phyloP scores from a whole-genome alignment of 2,113 vertebrate species.

The Embiotoca jacksoni region DNA sequence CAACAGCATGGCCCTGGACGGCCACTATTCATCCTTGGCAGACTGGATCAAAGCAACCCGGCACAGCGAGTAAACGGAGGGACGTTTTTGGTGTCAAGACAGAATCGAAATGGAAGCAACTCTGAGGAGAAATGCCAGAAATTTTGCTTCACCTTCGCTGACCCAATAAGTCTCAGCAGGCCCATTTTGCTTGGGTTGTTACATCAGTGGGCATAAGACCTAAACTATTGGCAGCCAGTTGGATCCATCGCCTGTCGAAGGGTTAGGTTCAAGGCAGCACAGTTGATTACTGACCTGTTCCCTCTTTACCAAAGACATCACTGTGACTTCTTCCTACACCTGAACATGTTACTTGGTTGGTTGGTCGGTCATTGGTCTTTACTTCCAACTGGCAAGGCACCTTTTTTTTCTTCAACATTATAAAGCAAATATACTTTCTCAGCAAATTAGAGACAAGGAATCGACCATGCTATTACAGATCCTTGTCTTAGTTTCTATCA shows the following conservation, averaged over 20 bases:
- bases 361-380: too few species aligned
- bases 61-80: slow-evolving; percentile 46
- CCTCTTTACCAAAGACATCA: not conserved
- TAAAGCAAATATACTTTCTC: too few species aligned
- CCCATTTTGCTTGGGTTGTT: slow-evolving; percentile 32
- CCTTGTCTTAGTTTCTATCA: too few species aligned
- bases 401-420: too few species aligned
- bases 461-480: too few species aligned
- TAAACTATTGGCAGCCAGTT: not conserved
- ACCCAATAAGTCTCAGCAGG: not conserved
- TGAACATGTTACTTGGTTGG: not conserved
- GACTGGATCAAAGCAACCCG: slow-evolving; percentile 66
- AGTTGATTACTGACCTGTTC: not conserved
- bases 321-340: not conserved
- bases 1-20: slow-evolving; percentile 46
- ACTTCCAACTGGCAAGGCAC: too few species aligned
- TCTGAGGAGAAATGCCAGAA: slow-evolving; percentile 15
- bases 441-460: too few species aligned
- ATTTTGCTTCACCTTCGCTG: not conserved
- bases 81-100: slow-evolving; percentile 4
- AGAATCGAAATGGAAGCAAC: not conserved
- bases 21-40: slow-evolving; percentile 47
- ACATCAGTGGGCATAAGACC: not conserved
- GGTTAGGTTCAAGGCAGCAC: not conserved
- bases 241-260: not conserved